Conservation (phyloP, 1,140 invertebrate genomes). For the Drosophila sucinea region DNA sequence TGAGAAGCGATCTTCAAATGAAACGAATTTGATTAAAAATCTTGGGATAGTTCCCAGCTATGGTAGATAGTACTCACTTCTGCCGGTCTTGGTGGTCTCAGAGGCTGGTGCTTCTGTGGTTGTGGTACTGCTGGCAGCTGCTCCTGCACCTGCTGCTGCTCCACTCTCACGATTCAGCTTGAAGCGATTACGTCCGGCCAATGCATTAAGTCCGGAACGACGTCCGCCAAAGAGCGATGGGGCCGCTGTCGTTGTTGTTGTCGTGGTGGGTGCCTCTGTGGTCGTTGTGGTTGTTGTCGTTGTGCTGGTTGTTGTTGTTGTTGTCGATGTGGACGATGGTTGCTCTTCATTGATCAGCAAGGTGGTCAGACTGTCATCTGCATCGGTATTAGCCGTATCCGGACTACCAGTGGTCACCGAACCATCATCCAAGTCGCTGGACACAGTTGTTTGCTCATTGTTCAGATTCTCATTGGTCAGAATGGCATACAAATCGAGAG, state of each 20-base stretch:
- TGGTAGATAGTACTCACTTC: slow-evolving; percentile 56
- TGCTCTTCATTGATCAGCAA: slow-evolving; percentile 43
- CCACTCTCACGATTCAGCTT: slow-evolving; percentile 76
- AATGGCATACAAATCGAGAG: slow-evolving; percentile 91
- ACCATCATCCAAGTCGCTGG: slow-evolving; percentile 39
- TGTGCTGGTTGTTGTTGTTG: slow-evolving; percentile 85
- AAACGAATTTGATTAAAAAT: neutral
- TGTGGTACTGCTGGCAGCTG: slow-evolving; percentile 67
- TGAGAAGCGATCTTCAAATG: slow-evolving; percentile 68
- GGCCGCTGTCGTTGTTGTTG: slow-evolving; percentile 84
- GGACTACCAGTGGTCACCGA: slow-evolving; percentile 77
- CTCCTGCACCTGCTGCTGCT: slow-evolving; percentile 13
- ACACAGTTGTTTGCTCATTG: slow-evolving; percentile 84
- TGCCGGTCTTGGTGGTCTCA: slow-evolving; percentile 72
- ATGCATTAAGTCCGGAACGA: slow-evolving; percentile 47
- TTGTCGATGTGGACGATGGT: slow-evolving; percentile 84
- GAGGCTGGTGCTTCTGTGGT: slow-evolving; percentile 79
- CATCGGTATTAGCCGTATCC: slow-evolving; percentile 80
- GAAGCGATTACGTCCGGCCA: slow-evolving; percentile 71
- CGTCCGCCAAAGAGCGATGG: slow-evolving; percentile 83
- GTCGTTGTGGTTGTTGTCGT: slow-evolving; percentile 85
- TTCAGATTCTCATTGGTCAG: slow-evolving; percentile 90
- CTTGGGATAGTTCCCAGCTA: neutral
- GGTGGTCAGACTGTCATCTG: slow-evolving; percentile 82
- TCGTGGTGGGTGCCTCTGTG: slow-evolving; percentile 84